phyloP scores from a whole-genome alignment of 1,140 invertebrate species.

The Amphibalanus amphitrite region DNA sequence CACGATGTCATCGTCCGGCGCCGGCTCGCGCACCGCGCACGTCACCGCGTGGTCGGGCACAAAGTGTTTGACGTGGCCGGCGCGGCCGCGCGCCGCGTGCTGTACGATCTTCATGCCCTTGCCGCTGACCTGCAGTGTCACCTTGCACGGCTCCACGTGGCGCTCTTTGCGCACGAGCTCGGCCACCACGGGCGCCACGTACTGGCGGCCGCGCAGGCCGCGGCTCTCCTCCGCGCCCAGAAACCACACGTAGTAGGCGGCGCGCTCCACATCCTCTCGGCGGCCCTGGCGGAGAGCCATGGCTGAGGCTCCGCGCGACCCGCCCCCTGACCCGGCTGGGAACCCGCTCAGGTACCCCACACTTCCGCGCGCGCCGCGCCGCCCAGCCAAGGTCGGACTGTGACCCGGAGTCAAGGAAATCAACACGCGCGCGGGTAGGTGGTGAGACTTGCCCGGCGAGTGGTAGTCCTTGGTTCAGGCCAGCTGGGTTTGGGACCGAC shows the following conservation, averaged over 20 bases:
- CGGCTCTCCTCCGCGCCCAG: constrained; percentile 86
- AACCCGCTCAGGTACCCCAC: not conserved
- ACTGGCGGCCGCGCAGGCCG: constrained; percentile 62
- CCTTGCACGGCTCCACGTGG: constrained; percentile 77
- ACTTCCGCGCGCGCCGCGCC: not conserved
- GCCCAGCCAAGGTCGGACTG: not conserved
- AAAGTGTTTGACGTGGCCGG: constrained; percentile 68
- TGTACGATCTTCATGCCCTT: constrained; percentile 90
- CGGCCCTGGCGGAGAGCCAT: not conserved
- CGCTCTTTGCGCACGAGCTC: constrained; percentile 65
- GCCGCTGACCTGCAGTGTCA: constrained; percentile 60
- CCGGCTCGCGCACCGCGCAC: constrained; percentile 48
- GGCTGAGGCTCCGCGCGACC: too few relatives aligned
- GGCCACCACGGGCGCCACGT: constrained; percentile 61
- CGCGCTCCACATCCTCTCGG: not conserved
- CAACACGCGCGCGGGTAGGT: too few relatives aligned
- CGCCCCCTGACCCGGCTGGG: not conserved
- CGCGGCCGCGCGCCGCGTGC: constrained; percentile 27
- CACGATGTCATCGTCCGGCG: constrained; percentile 65
- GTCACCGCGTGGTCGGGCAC: constrained; percentile 85
- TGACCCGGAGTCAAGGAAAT: too few relatives aligned
- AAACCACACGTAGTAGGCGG: constrained; percentile 94
- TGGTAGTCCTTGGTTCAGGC: too few relatives aligned
- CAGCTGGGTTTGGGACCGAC: too few relatives aligned
- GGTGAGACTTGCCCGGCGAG: too few relatives aligned